phyloP scores from a whole-genome alignment of 2,797 vertebrate genomes.

The Crenichthys baileyi region DNA sequence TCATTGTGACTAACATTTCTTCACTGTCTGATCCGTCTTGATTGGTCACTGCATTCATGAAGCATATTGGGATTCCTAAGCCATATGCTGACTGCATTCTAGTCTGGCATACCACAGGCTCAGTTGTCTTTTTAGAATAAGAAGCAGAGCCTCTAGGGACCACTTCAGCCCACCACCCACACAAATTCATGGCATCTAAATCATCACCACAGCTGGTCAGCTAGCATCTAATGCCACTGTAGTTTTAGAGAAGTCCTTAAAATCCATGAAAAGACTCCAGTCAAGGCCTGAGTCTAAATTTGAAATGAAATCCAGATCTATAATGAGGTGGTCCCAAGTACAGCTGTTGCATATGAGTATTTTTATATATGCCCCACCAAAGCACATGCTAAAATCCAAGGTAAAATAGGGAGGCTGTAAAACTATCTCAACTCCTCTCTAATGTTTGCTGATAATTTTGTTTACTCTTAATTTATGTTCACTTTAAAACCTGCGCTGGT shows the following conservation, averaged over 20 bases:
- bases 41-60: slow-evolving; percentile 25
- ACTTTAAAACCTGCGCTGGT: not conserved
- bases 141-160: slow-evolving; percentile 32
- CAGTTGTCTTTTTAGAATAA: slow-evolving; percentile 65
- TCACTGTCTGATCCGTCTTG: slow-evolving; percentile 35
- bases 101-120: slow-evolving; percentile 53
- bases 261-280: slow-evolving; percentile 42
- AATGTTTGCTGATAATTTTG: not conserved
- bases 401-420: slow-evolving; percentile 45
- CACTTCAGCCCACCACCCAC: slow-evolving; percentile 18
- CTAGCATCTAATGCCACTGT: slow-evolving; percentile 23
- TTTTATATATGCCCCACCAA: slow-evolving; percentile 72
- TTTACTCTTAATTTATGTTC: not conserved
- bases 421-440: slow-evolving; percentile 15
- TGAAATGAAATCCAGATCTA: slow-evolving; percentile 62
- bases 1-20: slow-evolving; percentile 11
- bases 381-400: slow-evolving; percentile 64
- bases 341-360: slow-evolving; percentile 71
- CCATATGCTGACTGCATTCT: slow-evolving; percentile 52
- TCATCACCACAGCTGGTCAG: slow-evolving; percentile 41
- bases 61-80: slow-evolving; percentile 64
- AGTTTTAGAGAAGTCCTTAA: slow-evolving; percentile 41
- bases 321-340: slow-evolving; percentile 49
- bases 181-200: slow-evolving; percentile 45
- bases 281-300: slow-evolving; percentile 70